These are phyloP conservation scores for Trematocara unimaculatum DNA, from an alignment of 2,113 vertebrate genomes.

Conservation along the genomic window DNA sequence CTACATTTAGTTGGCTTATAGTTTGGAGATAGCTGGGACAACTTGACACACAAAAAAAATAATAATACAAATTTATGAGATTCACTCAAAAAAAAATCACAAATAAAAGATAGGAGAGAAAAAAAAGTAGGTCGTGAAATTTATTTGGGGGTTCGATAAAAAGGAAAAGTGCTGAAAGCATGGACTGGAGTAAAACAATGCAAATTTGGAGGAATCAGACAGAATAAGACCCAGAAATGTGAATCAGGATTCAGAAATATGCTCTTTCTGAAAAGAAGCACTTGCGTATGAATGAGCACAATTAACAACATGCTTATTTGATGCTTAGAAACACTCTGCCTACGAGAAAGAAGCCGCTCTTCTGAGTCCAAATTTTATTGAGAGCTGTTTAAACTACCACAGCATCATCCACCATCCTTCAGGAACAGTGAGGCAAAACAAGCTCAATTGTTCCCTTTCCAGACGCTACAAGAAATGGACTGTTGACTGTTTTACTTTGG, in stretches of 20 bases:
- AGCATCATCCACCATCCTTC: not conserved
- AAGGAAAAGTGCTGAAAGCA: not conserved
- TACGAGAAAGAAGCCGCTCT: not conserved
- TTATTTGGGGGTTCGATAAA: slow-evolving; percentile 30
- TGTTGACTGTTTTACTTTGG: not conserved
- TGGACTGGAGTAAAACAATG: not conserved
- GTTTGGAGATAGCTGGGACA: slow-evolving; percentile 10
- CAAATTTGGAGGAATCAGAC: not conserved
- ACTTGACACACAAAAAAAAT: not conserved
- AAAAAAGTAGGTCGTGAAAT: not conserved
- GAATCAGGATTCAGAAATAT: not conserved
- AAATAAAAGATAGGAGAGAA: not conserved
- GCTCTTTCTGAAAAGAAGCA: slow-evolving; percentile 1
- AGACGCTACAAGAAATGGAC: not conserved
- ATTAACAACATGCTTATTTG: slow-evolving; percentile 8
- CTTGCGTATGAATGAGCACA: slow-evolving; percentile 17
- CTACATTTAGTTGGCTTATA: slow-evolving; percentile 29
- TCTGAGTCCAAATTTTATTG: not conserved
- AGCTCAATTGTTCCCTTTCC: not conserved
- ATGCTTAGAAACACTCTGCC: not conserved
- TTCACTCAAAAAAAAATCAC: slow-evolving; percentile 11
- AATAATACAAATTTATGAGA: slow-evolving; percentile 1
- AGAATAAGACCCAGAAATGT: not conserved
- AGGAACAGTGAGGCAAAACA: not conserved
- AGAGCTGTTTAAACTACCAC: not conserved